Percentiles rank a stretch among this genome's conserved stretches.
These are phyloP conservation scores for Cryptophagus acutangulus DNA, from an alignment of 2,888 invertebrate species.

Conservation along the genomic window DNA sequence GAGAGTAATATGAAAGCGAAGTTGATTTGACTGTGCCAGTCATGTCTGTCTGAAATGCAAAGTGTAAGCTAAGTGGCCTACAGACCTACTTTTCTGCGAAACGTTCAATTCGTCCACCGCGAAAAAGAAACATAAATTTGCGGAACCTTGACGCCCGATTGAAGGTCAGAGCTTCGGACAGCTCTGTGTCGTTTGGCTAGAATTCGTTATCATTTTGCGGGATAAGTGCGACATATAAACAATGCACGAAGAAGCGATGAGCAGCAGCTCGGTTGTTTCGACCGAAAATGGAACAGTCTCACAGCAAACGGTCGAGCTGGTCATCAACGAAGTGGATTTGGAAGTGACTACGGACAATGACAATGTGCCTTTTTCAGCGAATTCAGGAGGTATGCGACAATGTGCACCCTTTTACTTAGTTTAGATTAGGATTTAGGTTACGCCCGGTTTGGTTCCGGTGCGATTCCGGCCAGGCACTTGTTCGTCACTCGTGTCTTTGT, in stretches of 20 bases:
- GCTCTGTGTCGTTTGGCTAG: constrained; percentile 47
- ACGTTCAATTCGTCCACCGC: constrained; percentile 55
- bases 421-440: constrained; percentile 43
- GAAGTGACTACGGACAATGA: too few species aligned
- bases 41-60: constrained; percentile 71
- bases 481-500: too few species aligned
- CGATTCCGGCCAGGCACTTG: too few species aligned
- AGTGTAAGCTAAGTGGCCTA: constrained; percentile 85
- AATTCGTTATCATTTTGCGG: constrained; percentile 46
- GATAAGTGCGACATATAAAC: constrained; percentile 41
- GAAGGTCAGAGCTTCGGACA: constrained; percentile 49
- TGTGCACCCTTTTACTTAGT: constrained; percentile 29
- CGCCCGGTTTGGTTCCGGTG: constrained; percentile 34
- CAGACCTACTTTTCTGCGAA: constrained; percentile 76
- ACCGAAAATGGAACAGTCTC: constrained; percentile 56
- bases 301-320: constrained; percentile 35
- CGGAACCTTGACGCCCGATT: constrained; percentile 49
- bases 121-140: constrained; percentile 50
- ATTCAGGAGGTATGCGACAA: constrained; percentile 53
- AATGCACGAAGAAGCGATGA: constrained; percentile 67
- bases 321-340: constrained; percentile 52
- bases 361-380: constrained; percentile 59
- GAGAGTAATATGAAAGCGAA: constrained; percentile 19
- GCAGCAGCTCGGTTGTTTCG: constrained; percentile 61
- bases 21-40: constrained; percentile 65